Evolutionary conservation across 2,888 invertebrate genomes (phyloP).

Genomic region (Ditula angustiorana): DNA sequence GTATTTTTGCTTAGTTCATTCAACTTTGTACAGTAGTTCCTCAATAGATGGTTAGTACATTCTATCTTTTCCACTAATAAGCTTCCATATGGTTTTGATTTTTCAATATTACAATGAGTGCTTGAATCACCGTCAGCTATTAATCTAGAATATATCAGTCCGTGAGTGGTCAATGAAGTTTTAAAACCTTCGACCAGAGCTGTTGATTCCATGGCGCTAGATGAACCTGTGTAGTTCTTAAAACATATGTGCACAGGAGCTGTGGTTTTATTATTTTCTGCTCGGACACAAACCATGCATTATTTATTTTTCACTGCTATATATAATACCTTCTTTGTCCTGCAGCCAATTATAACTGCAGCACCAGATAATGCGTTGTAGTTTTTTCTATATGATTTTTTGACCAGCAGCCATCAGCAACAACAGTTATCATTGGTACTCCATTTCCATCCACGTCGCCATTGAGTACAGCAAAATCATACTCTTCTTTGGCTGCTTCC

Average conservation of each 20-base stretch:
- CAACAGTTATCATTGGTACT: slow-evolving; percentile 31
- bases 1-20: slow-evolving; percentile 21
- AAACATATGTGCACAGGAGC: slow-evolving; percentile 17
- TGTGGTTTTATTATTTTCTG: neutral
- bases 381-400: slow-evolving; percentile 19
- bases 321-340: slow-evolving; percentile 19
- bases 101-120: slow-evolving; percentile 8
- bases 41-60: slow-evolving; percentile 27
- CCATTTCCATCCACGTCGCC: slow-evolving; percentile 39
- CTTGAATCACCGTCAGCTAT: slow-evolving; percentile 41
- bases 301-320: slow-evolving; percentile 37
- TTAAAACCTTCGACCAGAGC: slow-evolving; percentile 40
- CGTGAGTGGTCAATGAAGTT: slow-evolving; percentile 15
- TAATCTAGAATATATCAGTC: slow-evolving; percentile 34
- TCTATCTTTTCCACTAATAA: slow-evolving; percentile 21
- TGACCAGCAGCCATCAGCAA: slow-evolving; percentile 41
- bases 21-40: slow-evolving; percentile 20
- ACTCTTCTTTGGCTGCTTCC: slow-evolving; percentile 42
- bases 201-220: slow-evolving; percentile 27
- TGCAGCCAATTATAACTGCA: neutral
- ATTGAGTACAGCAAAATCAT: slow-evolving; percentile 36
- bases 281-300: slow-evolving; percentile 28
- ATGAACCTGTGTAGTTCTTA: slow-evolving; percentile 32
- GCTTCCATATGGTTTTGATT: neutral
- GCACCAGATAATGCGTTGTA: slow-evolving; percentile 15